Base-by-base conservation (phyloP, 1,140 invertebrate species). In the Rhizoglyphus robini region DNA sequence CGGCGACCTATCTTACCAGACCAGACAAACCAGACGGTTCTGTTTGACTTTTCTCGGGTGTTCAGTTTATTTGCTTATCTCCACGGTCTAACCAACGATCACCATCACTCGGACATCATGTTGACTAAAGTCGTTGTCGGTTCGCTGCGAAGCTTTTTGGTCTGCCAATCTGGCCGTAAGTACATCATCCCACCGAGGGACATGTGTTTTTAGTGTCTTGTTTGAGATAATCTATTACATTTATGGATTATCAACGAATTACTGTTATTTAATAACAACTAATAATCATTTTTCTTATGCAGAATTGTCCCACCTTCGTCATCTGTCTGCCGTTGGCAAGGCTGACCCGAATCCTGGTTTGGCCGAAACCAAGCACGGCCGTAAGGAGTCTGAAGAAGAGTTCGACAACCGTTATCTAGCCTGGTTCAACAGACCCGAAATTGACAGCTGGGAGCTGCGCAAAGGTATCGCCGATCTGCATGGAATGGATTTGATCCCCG, bases 371-470 rank as follows among this genome's bases (percentile, higher is more conserved):
- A 59, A 61, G 48, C 65, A 68, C 20, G 67, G 59, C n/a, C 59
- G 30, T 48, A 65, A 65, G 70, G 73, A 77, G 69, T 69, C 79
- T 15, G 86, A 86, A 54, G 85, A 84, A 69, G 82, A 86, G 71
- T 86, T 87, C 73, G 85, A 87, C 74, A 75, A 78, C 25, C 79
- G 88, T 73, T 94, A 88, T 76, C 85, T 87, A 74, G 81, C 83
- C 27, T 96, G 84, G 76, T 93, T 98, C 79, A 88, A 84, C 74
- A 82, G 88, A 58, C 80, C 82, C 47, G 88, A 96, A 70, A 90
- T 98, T 74, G 95, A 98, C 79, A 86, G 86, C 46, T 99, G 96
- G 96, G 91, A 96, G 79, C 82, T 95, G 67, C 84, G 96, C 27
- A 88, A 92, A 72, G 80, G 74, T n/a, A 79, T 83, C 76, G 79